phyloP scores from a whole-genome alignment of 2,888 invertebrate species.

The Mimumesa dahlbomi region DNA sequence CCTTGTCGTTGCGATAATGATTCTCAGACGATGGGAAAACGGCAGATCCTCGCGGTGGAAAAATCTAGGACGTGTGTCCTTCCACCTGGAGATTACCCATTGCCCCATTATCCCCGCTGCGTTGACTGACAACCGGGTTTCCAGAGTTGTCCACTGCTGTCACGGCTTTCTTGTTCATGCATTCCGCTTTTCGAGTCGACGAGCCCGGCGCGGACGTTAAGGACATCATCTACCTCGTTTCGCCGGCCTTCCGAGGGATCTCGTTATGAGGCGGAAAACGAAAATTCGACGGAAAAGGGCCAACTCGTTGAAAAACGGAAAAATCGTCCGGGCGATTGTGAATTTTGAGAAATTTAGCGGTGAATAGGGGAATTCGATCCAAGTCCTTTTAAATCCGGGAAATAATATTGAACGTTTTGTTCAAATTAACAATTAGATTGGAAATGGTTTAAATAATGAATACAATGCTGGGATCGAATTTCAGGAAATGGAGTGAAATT shows the following conservation, averaged over 20 bases:
- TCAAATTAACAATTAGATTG: too few species aligned
- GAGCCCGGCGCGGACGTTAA: constrained; percentile 20
- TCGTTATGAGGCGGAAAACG: neutral
- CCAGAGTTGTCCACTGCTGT: neutral
- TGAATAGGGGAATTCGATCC: too few species aligned
- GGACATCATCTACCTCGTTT: constrained; percentile 31
- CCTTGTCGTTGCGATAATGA: neutral
- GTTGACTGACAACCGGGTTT: constrained; percentile 13
- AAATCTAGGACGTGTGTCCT: constrained; percentile 2
- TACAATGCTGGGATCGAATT: too few species aligned
- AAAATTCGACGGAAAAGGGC: too few species aligned
- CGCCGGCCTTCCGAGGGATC: constrained; percentile 9
- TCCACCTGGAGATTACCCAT: constrained; percentile 34
- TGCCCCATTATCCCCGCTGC: constrained; percentile 21
- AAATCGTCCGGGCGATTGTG: too few species aligned
- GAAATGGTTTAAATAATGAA: too few species aligned
- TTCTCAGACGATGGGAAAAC: neutral
- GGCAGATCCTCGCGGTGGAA: constrained; percentile 3
- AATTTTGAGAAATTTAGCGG: too few species aligned
- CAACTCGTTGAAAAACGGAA: too few species aligned
- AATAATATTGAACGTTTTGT: too few species aligned
- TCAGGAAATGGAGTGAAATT: too few species aligned
- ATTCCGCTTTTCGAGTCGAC: neutral
- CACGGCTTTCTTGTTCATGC: constrained; percentile 11
- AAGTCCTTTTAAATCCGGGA: too few species aligned